A percentile compares a stretch with the other conserved stretches of the same genome.
phyloP scores from a whole-genome alignment of 2,888 invertebrate species.

The Galeruca laticollis region DNA sequence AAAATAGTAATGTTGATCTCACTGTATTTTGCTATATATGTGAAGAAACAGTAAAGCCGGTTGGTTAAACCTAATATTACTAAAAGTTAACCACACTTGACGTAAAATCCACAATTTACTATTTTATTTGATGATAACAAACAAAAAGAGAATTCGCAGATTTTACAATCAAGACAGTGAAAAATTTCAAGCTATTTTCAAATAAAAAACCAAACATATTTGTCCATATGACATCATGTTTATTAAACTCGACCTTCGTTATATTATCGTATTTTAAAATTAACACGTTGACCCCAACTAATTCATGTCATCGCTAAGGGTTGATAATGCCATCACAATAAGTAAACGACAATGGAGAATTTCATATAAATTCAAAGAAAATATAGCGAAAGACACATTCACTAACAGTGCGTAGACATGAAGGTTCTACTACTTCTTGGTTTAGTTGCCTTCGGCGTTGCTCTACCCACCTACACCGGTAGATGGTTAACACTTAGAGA shows the following conservation, averaged over 20 bases:
- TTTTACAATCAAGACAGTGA: too few species aligned
- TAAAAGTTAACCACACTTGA: too few species aligned
- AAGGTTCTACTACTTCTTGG: slow-evolving; percentile 20
- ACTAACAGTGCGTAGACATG: slow-evolving; percentile 14
- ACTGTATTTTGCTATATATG: too few species aligned
- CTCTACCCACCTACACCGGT: neutral
- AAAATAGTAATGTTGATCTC: too few species aligned
- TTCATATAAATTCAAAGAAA: neutral
- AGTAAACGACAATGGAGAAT: neutral
- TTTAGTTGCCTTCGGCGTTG: slow-evolving; percentile 16
- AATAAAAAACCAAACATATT: too few species aligned
- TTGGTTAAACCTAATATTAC: too few species aligned
- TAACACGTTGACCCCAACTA: neutral
- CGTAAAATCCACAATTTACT: too few species aligned
- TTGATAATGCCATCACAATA: neutral
- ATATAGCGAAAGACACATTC: neutral
- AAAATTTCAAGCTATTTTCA: too few species aligned
- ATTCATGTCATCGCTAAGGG: neutral
- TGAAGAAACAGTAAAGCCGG: too few species aligned
- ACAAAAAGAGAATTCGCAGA: too few species aligned
- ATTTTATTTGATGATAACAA: too few species aligned
- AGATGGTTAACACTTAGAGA: neutral
- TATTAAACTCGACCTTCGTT: neutral
- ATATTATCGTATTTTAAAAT: neutral
- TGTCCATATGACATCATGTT: too few species aligned